Conservation (phyloP, 2,113 vertebrate species). For the Dromaius novaehollandiae region DNA sequence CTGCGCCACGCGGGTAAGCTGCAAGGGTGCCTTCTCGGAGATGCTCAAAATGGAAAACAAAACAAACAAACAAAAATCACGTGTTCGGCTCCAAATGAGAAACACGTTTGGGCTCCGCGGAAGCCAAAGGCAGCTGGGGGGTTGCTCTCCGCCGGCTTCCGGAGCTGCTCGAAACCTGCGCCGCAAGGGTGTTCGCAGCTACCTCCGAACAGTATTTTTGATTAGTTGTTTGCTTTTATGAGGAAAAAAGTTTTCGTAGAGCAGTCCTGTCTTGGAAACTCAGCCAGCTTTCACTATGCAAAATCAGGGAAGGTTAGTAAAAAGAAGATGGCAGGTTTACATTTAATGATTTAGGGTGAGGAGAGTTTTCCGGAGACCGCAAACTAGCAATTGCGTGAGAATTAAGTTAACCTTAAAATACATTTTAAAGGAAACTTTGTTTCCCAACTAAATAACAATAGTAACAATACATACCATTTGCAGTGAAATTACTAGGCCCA, state of each 20-base stretch:
- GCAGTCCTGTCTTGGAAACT: neutral
- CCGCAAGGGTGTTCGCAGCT: neutral
- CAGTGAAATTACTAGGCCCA: neutral
- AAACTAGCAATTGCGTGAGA: neutral
- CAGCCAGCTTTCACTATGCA: neutral
- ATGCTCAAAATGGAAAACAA: constrained; percentile 30
- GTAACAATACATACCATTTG: neutral
- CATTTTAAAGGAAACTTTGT: neutral
- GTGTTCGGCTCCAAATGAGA: neutral
- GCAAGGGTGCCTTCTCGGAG: neutral
- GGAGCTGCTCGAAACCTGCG: neutral
- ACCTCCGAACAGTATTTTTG: neutral
- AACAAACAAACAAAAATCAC: constrained; percentile 45
- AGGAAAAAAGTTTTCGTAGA: neutral
- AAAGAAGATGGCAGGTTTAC: neutral
- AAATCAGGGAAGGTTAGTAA: neutral
- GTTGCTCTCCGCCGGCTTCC: neutral
- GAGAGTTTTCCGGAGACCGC: neutral
- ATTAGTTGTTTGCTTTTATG: neutral
- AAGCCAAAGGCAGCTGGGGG: neutral
- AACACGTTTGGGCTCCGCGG: neutral
- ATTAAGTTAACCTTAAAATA: neutral
- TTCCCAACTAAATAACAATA: neutral
- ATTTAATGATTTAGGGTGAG: neutral
- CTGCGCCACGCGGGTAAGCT: no score